phyloP scores from a whole-genome alignment of 2,888 invertebrate genomes.

The Leptinotarsa tumamoca region DNA sequence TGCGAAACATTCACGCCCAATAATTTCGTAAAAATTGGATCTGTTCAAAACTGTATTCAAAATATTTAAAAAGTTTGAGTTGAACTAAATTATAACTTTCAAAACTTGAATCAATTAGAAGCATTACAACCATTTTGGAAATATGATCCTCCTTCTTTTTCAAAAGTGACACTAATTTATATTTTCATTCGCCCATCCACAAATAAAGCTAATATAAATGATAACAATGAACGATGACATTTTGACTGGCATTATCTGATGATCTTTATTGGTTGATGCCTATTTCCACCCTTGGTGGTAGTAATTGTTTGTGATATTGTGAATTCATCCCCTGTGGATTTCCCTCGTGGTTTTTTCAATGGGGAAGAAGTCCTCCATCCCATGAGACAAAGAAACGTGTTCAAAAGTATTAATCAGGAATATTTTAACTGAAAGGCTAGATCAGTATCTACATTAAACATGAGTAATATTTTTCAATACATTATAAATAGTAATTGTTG shows the following conservation, averaged over 20 bases:
- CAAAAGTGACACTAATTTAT: constrained; percentile 19
- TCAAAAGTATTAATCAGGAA: background rate
- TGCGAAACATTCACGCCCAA: too few species aligned
- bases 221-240: constrained; percentile 34
- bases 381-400: background rate
- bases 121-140: background rate
- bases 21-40: too few species aligned
- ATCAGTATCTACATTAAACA: background rate
- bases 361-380: constrained; percentile 11
- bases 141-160: background rate
- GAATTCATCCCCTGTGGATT: constrained; percentile 40
- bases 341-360: background rate
- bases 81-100: background rate
- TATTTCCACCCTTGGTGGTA: constrained; percentile 37
- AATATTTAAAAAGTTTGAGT: background rate
- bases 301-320: constrained; percentile 40
- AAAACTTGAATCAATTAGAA: background rate
- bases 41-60: background rate
- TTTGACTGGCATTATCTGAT: constrained; percentile 39
- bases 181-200: background rate
- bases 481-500: too few species aligned
- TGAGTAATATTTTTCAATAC: background rate
- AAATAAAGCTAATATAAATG: constrained; percentile 18
- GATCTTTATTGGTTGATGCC: constrained; percentile 43
- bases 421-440: background rate